These are phyloP conservation scores for Eublepharis macularius DNA, from an alignment of 2,113 vertebrate genomes.

Conservation along the genomic window DNA sequence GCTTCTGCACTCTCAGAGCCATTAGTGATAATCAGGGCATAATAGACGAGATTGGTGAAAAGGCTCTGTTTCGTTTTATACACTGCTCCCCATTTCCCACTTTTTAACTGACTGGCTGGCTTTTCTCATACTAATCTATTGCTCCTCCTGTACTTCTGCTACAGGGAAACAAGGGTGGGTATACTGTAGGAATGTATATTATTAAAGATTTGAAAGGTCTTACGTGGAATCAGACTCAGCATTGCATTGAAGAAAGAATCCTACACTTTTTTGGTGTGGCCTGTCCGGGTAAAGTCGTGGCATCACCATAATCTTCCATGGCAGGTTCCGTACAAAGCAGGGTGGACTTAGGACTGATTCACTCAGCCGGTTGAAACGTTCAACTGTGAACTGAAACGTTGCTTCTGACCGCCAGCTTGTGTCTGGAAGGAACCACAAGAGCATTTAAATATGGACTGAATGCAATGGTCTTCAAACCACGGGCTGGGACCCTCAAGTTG, in stretches of 20 bases:
- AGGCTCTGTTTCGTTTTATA: neutral
- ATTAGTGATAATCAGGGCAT: neutral
- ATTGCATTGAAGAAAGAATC: constrained; percentile 99
- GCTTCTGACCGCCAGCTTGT: constrained; percentile 99
- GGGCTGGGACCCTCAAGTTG: no score
- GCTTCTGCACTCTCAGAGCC: constrained; percentile 11
- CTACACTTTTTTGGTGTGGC: constrained; percentile 97
- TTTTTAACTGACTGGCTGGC: neutral
- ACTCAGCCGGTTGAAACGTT: constrained; percentile 95
- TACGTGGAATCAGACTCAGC: constrained; percentile 99
- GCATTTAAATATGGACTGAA: neutral
- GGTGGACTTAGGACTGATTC: constrained; percentile 98
- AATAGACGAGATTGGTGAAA: neutral
- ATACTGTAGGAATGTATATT: constrained; percentile 21
- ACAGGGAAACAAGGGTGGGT: neutral
- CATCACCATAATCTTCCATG: constrained; percentile 99
- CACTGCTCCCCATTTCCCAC: neutral
- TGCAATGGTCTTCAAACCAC: no score
- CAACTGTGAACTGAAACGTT: constrained; percentile 96
- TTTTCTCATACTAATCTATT: neutral
- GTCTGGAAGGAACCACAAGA: constrained; percentile 76
- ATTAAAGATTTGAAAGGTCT: constrained; percentile 65
- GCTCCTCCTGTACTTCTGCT: neutral
- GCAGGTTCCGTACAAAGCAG: constrained; percentile 96
- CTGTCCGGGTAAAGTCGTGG: constrained; percentile 96